Evolutionary conservation across 2,888 invertebrate species (phyloP), one percentile per base, ranked within the genome.

Genomic region (Apamea anceps): DNA sequence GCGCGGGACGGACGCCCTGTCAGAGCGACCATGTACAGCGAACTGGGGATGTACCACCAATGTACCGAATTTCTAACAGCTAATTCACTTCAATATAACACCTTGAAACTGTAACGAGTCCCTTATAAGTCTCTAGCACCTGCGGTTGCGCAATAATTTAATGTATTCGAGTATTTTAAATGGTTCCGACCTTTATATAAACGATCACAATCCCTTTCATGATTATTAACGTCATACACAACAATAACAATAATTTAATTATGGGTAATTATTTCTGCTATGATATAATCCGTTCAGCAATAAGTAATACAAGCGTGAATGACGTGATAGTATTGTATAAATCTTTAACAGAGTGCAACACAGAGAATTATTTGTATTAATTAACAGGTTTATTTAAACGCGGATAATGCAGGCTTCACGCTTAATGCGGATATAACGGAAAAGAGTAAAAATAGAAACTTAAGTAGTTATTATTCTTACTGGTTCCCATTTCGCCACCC

Each of bases 1-100:
- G 86, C 89, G 90, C 89, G 89, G 86, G 86, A 85, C 90, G 87
- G 81, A 87, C 91, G 90, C 91, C 91, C 91, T 91, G 89, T 90
- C 89, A 85, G 82, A 85, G 82, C 91, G 87, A 88, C 93, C 95
- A 92, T 94, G 92, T 95, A 93, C 70, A 94, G 93, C 90, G 81
- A 87, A 79, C 88, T 78, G 77, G 87, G 82, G 89, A 91, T 90
- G 87, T 90, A 87, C 87, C 82, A 87, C 83, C 79, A 86, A 85
- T 21, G 72, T 85, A 80, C 78, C 80, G 32, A 86, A 87, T 86
- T 62, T 84, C 73, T 57, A 74, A 75, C 75, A 72, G 51, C 65
- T 74, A 60, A 48, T 32, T 51, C 21, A 65, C 71, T 70, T 54
- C 32, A 67, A 62, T 48, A 81, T 70, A 45, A 84, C 45, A 57